Evolutionary conservation across 2,888 invertebrate genomes (phyloP), one percentile per base, ranked within the genome.

Genomic region (Philhelius pedissequus): DNA sequence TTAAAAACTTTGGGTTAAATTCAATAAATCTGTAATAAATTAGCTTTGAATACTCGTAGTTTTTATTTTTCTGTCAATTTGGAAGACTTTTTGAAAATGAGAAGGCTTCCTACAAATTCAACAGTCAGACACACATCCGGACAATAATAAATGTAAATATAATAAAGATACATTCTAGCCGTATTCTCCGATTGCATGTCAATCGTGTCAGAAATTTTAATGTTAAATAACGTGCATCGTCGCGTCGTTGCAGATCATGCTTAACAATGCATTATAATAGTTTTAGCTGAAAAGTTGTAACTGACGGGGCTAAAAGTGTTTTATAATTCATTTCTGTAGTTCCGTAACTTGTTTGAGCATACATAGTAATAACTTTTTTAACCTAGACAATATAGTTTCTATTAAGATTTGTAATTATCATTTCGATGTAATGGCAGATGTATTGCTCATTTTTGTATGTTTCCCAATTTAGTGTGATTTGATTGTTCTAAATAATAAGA

Each of bases 171-270:
- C 3, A 18, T 43, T 43, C 11, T 50, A 54, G 15, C 30, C 50
- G 32, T 27, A 27, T 22, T 50, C 8, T 15, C 4, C 7, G 18
- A 40, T 43, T 43, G 27, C 48, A 30, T 48, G 48, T 32, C 32
- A 48, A 32, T 64, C 64, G 64, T 48, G 32, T 35, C 45, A 30
- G 64, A 48, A 27, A 30, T 64, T 64, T 64, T 32, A 64, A 64
- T 64, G n/a, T 48, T 35, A n/a, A 48, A 64, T 48, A 64, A 48
- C 64, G 48, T 64, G 18, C 32, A 64, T 48, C 32, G 30, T 48
- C 22, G 30, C 32, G 30, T 48, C 22, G 30, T 27, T 64, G 27
- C 15, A 32, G n/a, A 64, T 64, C 48, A 32, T 22, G 20, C 45
- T 62, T 22, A 43, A 18, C 32, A 5, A 30, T 45, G 48, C 64